Conservation (phyloP, 2,797 vertebrate genomes). For the Acipenser oxyrinchus region DNA sequence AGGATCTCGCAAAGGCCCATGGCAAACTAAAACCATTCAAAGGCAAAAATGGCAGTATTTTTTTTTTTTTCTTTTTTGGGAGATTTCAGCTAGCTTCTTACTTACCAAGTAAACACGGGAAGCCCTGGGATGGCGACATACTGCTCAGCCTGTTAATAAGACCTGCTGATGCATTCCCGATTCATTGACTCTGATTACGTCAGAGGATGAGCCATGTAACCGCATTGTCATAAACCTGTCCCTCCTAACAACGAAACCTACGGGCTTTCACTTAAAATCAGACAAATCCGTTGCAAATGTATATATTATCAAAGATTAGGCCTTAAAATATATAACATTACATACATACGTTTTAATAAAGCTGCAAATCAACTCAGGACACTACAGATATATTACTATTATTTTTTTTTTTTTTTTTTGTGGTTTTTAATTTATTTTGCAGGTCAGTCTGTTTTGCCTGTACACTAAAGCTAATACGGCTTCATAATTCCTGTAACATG, state of each 20-base stretch:
- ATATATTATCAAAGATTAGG: too few species aligned
- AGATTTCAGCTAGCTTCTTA: constrained; percentile 8
- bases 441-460: too few species aligned
- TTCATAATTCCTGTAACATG: too few species aligned
- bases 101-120: constrained; percentile 9
- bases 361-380: too few species aligned
- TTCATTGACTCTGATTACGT: constrained; percentile 15
- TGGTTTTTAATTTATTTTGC: too few species aligned
- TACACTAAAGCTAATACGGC: too few species aligned
- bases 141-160: constrained; percentile 15
- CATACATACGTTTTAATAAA: too few species aligned
- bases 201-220: constrained; percentile 8
- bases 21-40: constrained; percentile 14
- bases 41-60: constrained; percentile 11
- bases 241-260: not conserved
- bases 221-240: not conserved
- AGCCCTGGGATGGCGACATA: not conserved
- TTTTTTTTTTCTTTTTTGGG: constrained; percentile 4
- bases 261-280: not conserved
- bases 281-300: constrained; percentile 5
- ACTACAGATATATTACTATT: too few species aligned
- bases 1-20: constrained; percentile 17
- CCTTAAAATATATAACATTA: too few species aligned
- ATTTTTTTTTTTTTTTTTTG: too few species aligned
- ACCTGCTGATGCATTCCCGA: constrained; percentile 22